Base-by-base conservation (phyloP, 2,888 invertebrate species). In the Gymnoscelis rufifasciata region DNA sequence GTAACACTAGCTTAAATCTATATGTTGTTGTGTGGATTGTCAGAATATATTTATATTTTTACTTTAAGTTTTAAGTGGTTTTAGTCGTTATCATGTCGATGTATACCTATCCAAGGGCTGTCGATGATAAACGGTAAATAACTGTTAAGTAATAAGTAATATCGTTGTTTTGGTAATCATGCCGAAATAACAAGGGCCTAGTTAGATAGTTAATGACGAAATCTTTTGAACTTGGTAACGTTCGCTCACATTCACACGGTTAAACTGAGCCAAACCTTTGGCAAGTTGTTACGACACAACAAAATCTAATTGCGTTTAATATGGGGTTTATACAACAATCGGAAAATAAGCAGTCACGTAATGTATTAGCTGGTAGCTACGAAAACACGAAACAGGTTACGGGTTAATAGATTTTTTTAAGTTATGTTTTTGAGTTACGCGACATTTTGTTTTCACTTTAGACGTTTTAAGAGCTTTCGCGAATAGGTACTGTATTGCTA, bases 271-370 rank as follows among this genome's bases (percentile, higher is more conserved):
- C 24, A 39, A 35, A 44, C 10, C 35, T 31, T 27, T 41, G 27
- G 36, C 38, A 39, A 50, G 35, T 38, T 11, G 38, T 50, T 55
- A 46, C 40, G 45, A 50, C 47, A 56, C 38, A 24, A 46, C 51
- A 39, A 64, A 60, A 61, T 61, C 59, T 56, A 68, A 68, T 60
- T 62, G 61, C 61, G 61, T 57, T 59, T 62, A 73, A 69, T 64
- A 48, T 64, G 57, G 49, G 55, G 50, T 64, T 68, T 68, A 64
- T 62, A 64, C 59, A 66, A 75, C 68, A 74, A 76, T 70, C 60
- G 59, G 56, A 70, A 67, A 76, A 75, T 71, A 61, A 63, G 56
- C 53, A 40, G 51, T 77, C 80, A 82, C 82, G 83, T 82, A 82
- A 74, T 71, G 64, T 63, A 79, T 80, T 76, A 66, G 38, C 36